A percentile compares a stretch with the other conserved stretches of the same genome.
Evolutionary conservation across 2,888 invertebrate genomes (phyloP).

Genomic region (Hypercompe scribonia): DNA sequence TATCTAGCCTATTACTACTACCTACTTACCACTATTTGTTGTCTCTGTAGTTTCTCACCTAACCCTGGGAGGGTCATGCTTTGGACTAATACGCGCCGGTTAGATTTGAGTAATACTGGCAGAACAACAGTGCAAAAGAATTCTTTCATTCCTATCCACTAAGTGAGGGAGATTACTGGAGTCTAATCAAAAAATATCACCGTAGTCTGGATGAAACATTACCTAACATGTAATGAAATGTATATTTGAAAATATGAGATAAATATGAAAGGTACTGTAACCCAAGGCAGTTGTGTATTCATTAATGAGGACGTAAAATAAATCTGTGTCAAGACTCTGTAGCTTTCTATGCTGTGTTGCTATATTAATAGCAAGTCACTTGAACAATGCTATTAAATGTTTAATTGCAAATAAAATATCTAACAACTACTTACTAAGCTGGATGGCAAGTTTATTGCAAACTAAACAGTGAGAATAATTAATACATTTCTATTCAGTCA

Average conservation of each 20-base stretch:
- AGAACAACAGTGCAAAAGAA: background rate
- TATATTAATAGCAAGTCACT: slow-evolving; percentile 11
- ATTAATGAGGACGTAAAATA: slow-evolving; percentile 15
- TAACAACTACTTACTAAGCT: background rate
- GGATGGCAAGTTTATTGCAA: background rate
- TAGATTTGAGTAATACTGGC: background rate
- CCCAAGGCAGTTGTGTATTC: slow-evolving; percentile 3
- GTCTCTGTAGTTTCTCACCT: background rate
- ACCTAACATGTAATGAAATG: background rate
- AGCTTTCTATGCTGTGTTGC: slow-evolving; percentile 17
- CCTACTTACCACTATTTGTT: too few relatives aligned
- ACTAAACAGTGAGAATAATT: background rate
- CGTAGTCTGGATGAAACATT: background rate
- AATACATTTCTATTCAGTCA: background rate
- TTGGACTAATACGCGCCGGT: too few relatives aligned
- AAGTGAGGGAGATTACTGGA: too few relatives aligned
- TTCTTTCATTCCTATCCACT: too few relatives aligned
- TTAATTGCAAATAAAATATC: background rate
- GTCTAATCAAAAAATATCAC: background rate
- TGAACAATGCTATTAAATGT: slow-evolving; percentile 4
- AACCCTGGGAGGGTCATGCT: too few relatives aligned
- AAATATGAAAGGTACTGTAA: slow-evolving; percentile 11
- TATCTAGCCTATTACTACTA: too few relatives aligned
- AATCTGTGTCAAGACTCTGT: slow-evolving; percentile 20
- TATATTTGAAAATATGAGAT: slow-evolving; percentile 10